Evolutionary conservation across 2,888 invertebrate genomes (phyloP).

Genomic region (Spicauda simplicius): DNA sequence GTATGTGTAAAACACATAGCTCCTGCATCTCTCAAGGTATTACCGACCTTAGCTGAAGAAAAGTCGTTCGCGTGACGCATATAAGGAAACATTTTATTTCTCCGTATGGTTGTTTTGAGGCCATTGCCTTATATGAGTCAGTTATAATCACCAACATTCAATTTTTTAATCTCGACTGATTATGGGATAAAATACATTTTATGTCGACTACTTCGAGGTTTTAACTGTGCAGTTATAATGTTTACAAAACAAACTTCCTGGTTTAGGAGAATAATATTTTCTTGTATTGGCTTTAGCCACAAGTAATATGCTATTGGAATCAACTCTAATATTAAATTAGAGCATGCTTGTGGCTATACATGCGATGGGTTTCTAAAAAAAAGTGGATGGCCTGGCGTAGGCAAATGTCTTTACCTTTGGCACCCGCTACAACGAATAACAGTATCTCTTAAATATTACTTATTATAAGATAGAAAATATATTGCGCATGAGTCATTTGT

Average conservation of each 20-base stretch:
- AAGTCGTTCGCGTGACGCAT: constrained; percentile 31
- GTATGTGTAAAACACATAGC: not conserved
- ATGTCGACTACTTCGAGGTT: not conserved
- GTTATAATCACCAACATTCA: constrained; percentile 4
- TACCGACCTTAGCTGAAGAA: constrained; percentile 26
- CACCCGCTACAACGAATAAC: too few relatives aligned
- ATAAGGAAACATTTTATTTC: constrained; percentile 31
- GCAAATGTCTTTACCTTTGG: too few relatives aligned
- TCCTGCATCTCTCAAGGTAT: constrained; percentile 1
- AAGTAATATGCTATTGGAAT: too few relatives aligned
- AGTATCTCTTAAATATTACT: too few relatives aligned
- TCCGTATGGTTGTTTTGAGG: constrained; percentile 32
- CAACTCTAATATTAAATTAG: too few relatives aligned
- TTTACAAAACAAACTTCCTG: not conserved
- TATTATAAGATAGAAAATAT: too few relatives aligned
- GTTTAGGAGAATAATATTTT: not conserved
- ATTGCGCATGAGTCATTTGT: too few relatives aligned
- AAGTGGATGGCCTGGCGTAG: too few relatives aligned
- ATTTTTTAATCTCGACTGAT: constrained; percentile 6
- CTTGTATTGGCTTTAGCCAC: not conserved
- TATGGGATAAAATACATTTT: constrained; percentile 12
- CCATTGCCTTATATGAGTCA: constrained; percentile 30
- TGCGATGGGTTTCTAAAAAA: too few relatives aligned
- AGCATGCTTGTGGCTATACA: too few relatives aligned
- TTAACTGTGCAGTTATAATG: not conserved